Percentiles rank a stretch among this genome's conserved stretches.
These are phyloP conservation scores for Escarpia spicata DNA, from an alignment of 2,888 invertebrate genomes.

Conservation along the genomic window DNA sequence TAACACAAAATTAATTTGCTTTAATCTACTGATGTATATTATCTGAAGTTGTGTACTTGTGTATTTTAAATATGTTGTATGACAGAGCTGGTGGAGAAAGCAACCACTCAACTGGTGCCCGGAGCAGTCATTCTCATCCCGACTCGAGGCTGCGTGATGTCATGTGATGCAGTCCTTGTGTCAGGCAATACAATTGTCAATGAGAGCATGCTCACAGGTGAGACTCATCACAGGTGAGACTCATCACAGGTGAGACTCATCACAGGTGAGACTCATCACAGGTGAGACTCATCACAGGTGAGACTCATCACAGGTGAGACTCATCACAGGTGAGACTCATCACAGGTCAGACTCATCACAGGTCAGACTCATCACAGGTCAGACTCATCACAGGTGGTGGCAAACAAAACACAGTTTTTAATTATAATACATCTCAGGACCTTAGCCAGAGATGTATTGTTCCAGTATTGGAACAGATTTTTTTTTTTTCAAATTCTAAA, in stretches of 20 bases:
- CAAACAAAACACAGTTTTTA: neutral
- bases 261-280: slow-evolving; percentile 82
- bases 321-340: slow-evolving; percentile 77
- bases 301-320: slow-evolving; percentile 88
- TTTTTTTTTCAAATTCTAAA: too few species aligned
- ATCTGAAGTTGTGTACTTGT: too few species aligned
- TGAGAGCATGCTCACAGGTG: slow-evolving; percentile 94
- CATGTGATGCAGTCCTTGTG: slow-evolving; percentile 89
- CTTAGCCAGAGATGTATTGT: neutral
- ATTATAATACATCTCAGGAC: neutral
- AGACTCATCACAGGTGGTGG: neutral
- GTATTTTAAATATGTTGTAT: neutral
- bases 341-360: slow-evolving; percentile 73
- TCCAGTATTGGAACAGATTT: too few species aligned
- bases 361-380: too few species aligned
- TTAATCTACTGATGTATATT: too few species aligned
- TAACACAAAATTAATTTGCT: too few species aligned
- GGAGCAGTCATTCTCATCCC: slow-evolving; percentile 91
- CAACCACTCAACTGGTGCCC: slow-evolving; percentile 81
- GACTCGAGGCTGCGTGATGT: slow-evolving; percentile 79
- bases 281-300: slow-evolving; percentile 68
- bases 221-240: neutral
- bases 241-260: slow-evolving; percentile 73
- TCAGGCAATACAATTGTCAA: slow-evolving; percentile 91
- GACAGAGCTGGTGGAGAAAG: slow-evolving; percentile 53